Conservation (phyloP, 2,797 vertebrate genomes). For the Staurois parvus region DNA sequence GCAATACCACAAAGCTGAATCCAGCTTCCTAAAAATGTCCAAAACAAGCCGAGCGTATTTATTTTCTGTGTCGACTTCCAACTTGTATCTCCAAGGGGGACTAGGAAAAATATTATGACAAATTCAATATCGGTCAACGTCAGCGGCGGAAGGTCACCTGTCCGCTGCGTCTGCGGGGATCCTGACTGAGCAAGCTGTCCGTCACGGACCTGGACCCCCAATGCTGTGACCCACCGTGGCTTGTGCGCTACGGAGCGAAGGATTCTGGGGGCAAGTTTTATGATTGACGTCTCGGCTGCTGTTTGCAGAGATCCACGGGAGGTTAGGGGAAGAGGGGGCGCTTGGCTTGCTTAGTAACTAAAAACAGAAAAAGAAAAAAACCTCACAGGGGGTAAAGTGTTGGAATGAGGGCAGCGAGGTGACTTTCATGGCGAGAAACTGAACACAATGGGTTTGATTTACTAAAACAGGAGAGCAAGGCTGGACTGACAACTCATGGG, state of each 20-base stretch:
- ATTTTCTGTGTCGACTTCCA: not conserved
- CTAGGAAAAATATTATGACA: slow-evolving; percentile 22
- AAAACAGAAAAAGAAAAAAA: not conserved
- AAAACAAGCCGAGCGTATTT: not conserved
- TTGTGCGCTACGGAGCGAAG: not conserved
- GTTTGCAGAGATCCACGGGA: not conserved
- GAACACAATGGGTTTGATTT: too few species aligned
- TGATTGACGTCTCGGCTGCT: not conserved
- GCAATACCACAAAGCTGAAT: not conserved
- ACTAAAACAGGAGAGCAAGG: too few species aligned
- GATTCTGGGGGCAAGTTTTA: not conserved
- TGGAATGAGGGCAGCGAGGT: too few species aligned
- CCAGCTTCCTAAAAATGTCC: not conserved
- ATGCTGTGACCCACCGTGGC: not conserved
- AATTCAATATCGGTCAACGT: not conserved
- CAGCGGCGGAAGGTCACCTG: not conserved
- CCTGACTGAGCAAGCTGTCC: slow-evolving; percentile 3
- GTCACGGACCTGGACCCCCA: not conserved
- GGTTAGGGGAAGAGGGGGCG: not conserved
- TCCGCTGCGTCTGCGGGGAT: not conserved
- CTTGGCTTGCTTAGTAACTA: not conserved
- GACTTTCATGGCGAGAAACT: too few species aligned
- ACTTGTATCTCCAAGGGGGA: not conserved
- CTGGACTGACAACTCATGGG: too few species aligned
- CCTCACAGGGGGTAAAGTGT: too few species aligned